phyloP scores from a whole-genome alignment of 1,140 invertebrate genomes.

The Calycopis cecrops region DNA sequence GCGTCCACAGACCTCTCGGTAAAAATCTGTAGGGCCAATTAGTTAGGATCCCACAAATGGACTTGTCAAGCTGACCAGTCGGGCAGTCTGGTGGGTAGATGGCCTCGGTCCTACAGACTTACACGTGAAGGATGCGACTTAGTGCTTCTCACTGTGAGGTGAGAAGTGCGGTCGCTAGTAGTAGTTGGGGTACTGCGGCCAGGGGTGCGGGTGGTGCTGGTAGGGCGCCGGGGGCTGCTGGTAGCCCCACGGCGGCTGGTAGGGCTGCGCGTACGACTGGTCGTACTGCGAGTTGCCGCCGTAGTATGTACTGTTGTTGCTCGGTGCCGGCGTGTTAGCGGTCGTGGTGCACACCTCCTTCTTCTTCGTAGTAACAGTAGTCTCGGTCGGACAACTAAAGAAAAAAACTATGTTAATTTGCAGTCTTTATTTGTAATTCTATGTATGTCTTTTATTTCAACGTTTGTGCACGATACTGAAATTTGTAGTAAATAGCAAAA shows the following conservation, averaged over 20 bases:
- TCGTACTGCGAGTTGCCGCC: constrained; percentile 49
- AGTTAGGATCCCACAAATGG: too few relatives aligned
- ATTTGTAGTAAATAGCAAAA: too few relatives aligned
- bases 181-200: constrained; percentile 65
- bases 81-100: too few relatives aligned
- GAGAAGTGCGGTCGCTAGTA: constrained; percentile 34
- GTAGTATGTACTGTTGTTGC: constrained; percentile 28
- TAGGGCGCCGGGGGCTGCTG: constrained; percentile 62
- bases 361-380: constrained; percentile 39
- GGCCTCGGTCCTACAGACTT: too few relatives aligned
- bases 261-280: constrained; percentile 59
- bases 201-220: constrained; percentile 54
- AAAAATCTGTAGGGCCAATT: too few relatives aligned
- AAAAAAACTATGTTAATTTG: too few relatives aligned
- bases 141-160: not conserved
- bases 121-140: too few relatives aligned
- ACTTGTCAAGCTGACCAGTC: too few relatives aligned
- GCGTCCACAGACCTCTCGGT: too few relatives aligned
- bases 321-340: constrained; percentile 26
- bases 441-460: too few relatives aligned
- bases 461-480: too few relatives aligned
- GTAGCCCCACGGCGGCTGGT: constrained; percentile 64
- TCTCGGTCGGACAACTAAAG: constrained; percentile 32
- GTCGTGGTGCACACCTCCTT: constrained; percentile 38
- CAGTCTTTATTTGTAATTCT: too few relatives aligned